Evolutionary conservation across 2,113 vertebrate species (phyloP).

Genomic region (Leucosticte australis): DNA sequence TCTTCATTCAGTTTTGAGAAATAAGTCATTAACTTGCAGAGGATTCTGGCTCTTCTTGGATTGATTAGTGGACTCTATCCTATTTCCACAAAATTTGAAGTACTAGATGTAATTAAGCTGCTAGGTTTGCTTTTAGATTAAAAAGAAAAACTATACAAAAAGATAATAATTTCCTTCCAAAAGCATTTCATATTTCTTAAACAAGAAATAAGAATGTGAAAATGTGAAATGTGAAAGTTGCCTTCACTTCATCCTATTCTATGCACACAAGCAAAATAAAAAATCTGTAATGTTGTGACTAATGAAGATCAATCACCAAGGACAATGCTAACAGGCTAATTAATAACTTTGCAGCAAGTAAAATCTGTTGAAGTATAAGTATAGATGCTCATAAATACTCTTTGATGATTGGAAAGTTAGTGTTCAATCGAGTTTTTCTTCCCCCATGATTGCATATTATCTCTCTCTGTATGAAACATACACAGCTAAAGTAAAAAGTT

Average conservation of each 20-base stretch:
- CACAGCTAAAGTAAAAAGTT: background rate
- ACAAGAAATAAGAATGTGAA: background rate
- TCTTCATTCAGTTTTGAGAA: conserved; percentile 33
- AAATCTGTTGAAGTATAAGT: background rate
- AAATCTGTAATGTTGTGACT: background rate
- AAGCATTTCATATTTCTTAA: background rate
- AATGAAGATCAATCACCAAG: conserved; percentile 33
- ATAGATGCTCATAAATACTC: background rate
- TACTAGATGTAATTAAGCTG: background rate
- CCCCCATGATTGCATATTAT: background rate
- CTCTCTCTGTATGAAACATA: background rate
- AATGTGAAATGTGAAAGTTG: background rate
- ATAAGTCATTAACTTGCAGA: conserved; percentile 34
- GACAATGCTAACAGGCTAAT: background rate
- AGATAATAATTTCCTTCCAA: background rate
- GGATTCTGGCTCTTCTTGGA: background rate
- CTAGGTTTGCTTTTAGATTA: background rate
- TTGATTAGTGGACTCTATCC: background rate
- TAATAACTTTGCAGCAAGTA: conserved; percentile 25
- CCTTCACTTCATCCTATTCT: background rate
- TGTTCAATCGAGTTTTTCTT: background rate
- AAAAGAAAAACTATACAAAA: background rate
- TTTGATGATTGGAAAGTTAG: conserved; percentile 32
- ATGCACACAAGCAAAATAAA: background rate
- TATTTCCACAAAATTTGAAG: conserved; percentile 18